Percentiles rank a stretch among this genome's conserved stretches.
Evolutionary conservation across 2,888 invertebrate species (phyloP).

Genomic region (Mythimna lalbum): DNA sequence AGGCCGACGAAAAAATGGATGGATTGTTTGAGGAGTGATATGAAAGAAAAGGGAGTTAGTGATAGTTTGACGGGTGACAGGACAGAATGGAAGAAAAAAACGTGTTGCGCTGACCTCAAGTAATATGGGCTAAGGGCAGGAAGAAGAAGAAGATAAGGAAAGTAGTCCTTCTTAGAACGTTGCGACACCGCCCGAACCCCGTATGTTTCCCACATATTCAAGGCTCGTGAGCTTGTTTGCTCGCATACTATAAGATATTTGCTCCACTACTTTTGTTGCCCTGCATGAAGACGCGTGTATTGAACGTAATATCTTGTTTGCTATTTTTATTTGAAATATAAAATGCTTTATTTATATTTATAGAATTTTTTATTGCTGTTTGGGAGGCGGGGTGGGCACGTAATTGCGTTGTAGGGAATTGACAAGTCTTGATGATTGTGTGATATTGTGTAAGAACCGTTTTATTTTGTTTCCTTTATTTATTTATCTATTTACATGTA

Average conservation of each 20-base stretch:
- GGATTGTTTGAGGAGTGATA: no score
- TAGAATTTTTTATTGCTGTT: slow-evolving; percentile 37
- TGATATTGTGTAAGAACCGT: background rate
- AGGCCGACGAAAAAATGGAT: no score
- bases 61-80: no score
- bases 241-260: slow-evolving; percentile 71
- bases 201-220: slow-evolving; percentile 65
- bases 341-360: slow-evolving; percentile 33
- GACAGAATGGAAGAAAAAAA: no score
- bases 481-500: no score
- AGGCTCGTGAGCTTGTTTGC: slow-evolving; percentile 73
- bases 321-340: slow-evolving; percentile 39
- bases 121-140: no score
- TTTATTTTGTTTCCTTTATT: background rate
- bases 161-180: no score
- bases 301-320: slow-evolving; percentile 56
- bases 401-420: background rate
- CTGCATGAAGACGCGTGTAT: slow-evolving; percentile 47
- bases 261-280: slow-evolving; percentile 71
- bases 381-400: background rate
- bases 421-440: background rate
- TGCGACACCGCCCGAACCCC: background rate
- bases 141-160: no score
- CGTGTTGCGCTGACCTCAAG: no score
- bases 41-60: no score